Conservation (phyloP, 2,888 invertebrate genomes). For the Andrena minutula region DNA sequence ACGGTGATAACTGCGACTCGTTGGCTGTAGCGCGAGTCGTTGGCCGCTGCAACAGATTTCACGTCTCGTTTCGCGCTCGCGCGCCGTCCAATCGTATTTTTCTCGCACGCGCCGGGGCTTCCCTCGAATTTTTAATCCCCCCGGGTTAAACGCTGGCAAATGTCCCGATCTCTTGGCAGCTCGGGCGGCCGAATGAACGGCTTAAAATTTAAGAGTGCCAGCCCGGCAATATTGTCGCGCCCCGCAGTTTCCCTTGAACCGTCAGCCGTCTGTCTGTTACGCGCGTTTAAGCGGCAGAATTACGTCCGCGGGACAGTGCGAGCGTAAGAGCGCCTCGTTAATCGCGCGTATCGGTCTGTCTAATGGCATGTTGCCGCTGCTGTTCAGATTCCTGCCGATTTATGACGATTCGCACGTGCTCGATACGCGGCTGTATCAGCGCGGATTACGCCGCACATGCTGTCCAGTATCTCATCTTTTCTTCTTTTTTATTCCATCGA, state of each 20-base stretch:
- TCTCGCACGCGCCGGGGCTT: not conserved
- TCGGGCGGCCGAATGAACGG: not conserved
- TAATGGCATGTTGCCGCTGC: conserved; percentile 3
- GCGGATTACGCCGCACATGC: not conserved
- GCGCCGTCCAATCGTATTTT: conserved; percentile 4
- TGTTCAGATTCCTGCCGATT: not conserved
- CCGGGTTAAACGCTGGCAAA: conserved; percentile 62
- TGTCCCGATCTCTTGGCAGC: conserved; percentile 58
- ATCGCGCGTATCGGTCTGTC: conserved; percentile 11
- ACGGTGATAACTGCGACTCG: conserved; percentile 7
- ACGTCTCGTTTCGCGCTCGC: conserved; percentile 56
- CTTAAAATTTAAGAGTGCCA: conserved; percentile 56
- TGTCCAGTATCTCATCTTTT: conserved; percentile 26
- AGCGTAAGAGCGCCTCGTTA: conserved; percentile 13
- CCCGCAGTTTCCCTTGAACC: conserved; percentile 43
- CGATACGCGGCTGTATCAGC: conserved; percentile 3
- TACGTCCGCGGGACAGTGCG: conserved; percentile 21
- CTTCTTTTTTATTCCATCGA: not conserved
- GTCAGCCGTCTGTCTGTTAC: conserved; percentile 34
- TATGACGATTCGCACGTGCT: not conserved
- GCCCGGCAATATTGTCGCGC: conserved; percentile 39
- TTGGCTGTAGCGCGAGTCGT: conserved; percentile 17
- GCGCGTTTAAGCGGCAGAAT: conserved; percentile 39
- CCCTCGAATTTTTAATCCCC: conserved; percentile 65
- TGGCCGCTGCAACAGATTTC: conserved; percentile 43